Percentiles rank a stretch among this genome's conserved stretches.
phyloP scores from a whole-genome alignment of 1,140 invertebrate genomes.

The Lordiphosa mommai region DNA sequence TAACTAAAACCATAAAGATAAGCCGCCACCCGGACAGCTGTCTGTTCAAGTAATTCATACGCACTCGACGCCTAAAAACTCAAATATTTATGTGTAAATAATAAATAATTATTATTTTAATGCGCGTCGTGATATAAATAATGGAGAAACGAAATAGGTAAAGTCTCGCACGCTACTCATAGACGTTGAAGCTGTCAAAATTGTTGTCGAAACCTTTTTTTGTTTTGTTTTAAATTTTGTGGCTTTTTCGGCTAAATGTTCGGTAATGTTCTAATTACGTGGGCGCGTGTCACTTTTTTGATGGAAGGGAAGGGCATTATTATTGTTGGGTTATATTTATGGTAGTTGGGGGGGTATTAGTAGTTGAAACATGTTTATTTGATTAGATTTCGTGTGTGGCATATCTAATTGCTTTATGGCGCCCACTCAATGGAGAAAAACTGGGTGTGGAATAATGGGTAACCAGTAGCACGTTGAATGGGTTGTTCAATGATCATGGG shows the following conservation, averaged over 20 bases:
- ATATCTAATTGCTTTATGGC: conserved; percentile 40
- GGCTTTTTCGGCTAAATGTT: conserved; percentile 50
- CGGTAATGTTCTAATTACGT: conserved; percentile 76
- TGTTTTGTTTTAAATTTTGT: conserved; percentile 39
- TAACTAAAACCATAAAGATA: conserved; percentile 17
- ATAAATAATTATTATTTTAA: conserved; percentile 45
- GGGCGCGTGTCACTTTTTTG: conserved; percentile 68
- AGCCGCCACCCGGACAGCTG: conserved; percentile 4
- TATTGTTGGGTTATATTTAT: conserved; percentile 12
- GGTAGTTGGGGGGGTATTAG: conserved; percentile 25
- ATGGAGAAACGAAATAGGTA: conserved; percentile 47
- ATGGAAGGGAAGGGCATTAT: background rate
- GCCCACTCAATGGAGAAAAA: conserved; percentile 1
- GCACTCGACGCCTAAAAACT: conserved; percentile 13
- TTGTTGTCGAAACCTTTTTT: conserved; percentile 45
- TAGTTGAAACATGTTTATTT: conserved; percentile 58
- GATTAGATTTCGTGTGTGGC: conserved; percentile 46
- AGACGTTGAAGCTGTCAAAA: conserved; percentile 53
- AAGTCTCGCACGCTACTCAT: conserved; percentile 42
- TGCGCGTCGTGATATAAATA: conserved; percentile 13
- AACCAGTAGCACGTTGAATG: too few species aligned
- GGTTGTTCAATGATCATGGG: too few species aligned
- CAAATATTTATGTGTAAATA: conserved; percentile 54
- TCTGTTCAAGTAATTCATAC: background rate
- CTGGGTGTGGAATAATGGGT: background rate